Percentiles rank a stretch among this genome's conserved stretches.
phyloP scores from a whole-genome alignment of 2,113 vertebrate genomes.

The Rana temporaria region DNA sequence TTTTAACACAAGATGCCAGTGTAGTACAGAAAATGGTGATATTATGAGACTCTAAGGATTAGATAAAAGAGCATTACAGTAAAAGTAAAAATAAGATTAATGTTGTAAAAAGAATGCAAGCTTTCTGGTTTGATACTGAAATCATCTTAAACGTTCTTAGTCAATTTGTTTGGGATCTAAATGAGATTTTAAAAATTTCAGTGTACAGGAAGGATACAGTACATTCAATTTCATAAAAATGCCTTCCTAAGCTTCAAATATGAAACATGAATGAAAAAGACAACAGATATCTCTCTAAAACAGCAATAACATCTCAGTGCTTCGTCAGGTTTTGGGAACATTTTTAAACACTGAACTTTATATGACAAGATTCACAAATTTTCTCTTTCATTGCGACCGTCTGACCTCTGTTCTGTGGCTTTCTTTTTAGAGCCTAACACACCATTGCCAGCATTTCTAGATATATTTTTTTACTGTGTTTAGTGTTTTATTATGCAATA shows the following conservation, averaged over 20 bases:
- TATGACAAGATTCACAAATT: no score
- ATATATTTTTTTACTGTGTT: no score
- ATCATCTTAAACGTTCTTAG: background rate
- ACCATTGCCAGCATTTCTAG: no score
- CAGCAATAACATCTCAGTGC: background rate
- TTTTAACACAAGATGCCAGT: slow-evolving; percentile 56
- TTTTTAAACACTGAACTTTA: no score
- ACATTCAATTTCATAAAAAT: slow-evolving; percentile 2
- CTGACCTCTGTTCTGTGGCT: no score
- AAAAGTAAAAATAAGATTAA: slow-evolving; percentile 3
- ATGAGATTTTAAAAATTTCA: background rate
- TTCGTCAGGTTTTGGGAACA: no score
- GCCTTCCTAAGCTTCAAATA: slow-evolving; percentile 12
- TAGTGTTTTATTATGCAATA: no score
- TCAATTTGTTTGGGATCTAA: slow-evolving; percentile 17
- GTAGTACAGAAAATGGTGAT: slow-evolving; percentile 20
- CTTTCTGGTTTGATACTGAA: slow-evolving; percentile 8
- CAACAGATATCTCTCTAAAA: background rate
- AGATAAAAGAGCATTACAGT: background rate
- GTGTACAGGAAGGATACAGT: background rate
- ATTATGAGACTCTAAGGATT: background rate
- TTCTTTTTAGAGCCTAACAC: no score
- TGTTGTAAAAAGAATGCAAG: background rate
- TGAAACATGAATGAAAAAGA: background rate
- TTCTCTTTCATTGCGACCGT: no score